phyloP scores from a whole-genome alignment of 2,797 vertebrate genomes.

The Pipistrellus kuhlii region DNA sequence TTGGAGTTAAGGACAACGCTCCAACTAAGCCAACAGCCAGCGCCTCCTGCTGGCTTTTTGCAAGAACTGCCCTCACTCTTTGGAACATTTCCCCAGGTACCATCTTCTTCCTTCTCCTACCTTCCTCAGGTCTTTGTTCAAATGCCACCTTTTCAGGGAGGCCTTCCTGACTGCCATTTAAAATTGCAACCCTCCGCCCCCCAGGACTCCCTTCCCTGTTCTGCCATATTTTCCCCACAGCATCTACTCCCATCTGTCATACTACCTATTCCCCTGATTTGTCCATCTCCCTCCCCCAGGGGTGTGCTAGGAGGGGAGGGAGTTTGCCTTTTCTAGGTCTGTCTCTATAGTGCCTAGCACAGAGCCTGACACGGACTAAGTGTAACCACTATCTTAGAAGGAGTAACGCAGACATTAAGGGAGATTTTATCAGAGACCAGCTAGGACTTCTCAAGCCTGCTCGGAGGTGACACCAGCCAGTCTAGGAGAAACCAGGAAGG shows the following conservation, averaged over 20 bases:
- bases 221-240: not conserved
- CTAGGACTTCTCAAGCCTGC: not conserved
- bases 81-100: not conserved
- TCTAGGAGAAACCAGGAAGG: not conserved
- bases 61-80: not conserved
- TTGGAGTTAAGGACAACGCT: not conserved
- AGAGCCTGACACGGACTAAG: not conserved
- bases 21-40: not conserved
- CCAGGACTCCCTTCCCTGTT: not conserved
- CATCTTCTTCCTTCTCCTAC: not conserved
- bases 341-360: not conserved
- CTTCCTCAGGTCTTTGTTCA: not conserved
- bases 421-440: not conserved
- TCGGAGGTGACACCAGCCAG: not conserved
- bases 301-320: accelerated
- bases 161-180: not conserved
- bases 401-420: not conserved
- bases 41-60: not conserved
- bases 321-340: not conserved
- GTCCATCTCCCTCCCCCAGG: not conserved
- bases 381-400: not conserved
- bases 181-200: accelerated
- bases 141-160: not conserved
- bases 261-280: not conserved
- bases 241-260: accelerated